Percentiles rank a stretch among this genome's conserved stretches.
Evolutionary conservation across 2,888 invertebrate species (phyloP).

Genomic region (Buathra laborator): DNA sequence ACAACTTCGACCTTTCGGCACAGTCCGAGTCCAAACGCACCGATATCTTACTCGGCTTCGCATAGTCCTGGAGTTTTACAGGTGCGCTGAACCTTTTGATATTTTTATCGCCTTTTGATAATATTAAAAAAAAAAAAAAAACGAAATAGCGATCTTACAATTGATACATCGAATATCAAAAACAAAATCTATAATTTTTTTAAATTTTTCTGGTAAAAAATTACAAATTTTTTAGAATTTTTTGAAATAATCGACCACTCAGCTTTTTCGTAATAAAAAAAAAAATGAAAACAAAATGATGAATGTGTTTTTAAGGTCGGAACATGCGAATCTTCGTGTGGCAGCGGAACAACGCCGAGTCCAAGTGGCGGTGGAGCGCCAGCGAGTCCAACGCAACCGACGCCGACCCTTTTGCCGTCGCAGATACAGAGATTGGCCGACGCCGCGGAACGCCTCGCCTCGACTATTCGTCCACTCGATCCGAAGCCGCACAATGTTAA

Average conservation of each 20-base stretch:
- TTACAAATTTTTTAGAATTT: background rate
- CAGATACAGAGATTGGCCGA: constrained; percentile 94
- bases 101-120: background rate
- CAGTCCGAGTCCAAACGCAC: constrained; percentile 82
- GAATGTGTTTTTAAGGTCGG: constrained; percentile 76
- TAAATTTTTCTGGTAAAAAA: background rate
- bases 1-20: constrained; percentile 81
- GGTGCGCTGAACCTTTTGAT: constrained; percentile 70
- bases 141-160: too few relatives aligned
- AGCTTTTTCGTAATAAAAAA: background rate
- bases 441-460: constrained; percentile 93
- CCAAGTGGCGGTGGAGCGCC: constrained; percentile 82
- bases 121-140: too few relatives aligned
- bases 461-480: constrained; percentile 94
- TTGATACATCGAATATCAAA: background rate
- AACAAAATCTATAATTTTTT: background rate
- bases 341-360: constrained; percentile 83
- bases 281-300: background rate
- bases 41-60: constrained; percentile 78
- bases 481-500: constrained; percentile 97
- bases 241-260: too few relatives aligned
- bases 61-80: constrained; percentile 82
- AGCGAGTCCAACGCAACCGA: constrained; percentile 87
- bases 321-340: constrained; percentile 84
- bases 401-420: constrained; percentile 92